Conservation (phyloP, 2,113 vertebrate species). For the Pavo muticus region DNA sequence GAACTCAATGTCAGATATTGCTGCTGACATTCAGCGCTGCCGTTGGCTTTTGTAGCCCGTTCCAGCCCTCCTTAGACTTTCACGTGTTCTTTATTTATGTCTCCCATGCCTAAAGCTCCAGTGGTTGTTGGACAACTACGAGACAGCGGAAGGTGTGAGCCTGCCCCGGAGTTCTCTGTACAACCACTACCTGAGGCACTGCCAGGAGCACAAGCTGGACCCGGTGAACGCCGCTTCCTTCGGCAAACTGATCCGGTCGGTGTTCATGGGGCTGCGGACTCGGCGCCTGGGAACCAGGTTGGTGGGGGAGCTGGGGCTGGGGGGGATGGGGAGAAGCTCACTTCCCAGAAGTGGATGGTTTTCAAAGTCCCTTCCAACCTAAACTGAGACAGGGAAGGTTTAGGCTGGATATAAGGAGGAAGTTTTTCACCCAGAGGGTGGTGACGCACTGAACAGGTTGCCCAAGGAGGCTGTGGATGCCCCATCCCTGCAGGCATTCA, state of each 20-base stretch:
- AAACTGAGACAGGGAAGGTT: no score
- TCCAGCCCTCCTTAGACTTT: background rate
- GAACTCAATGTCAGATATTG: background rate
- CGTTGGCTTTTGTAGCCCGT: accelerated
- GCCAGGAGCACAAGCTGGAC: conserved; percentile 97
- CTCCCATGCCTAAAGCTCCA: conserved; percentile 83
- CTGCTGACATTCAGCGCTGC: background rate
- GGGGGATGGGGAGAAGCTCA: no score
- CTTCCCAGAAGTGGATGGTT: no score
- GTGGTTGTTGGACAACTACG: conserved; percentile 98
- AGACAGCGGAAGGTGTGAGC: conserved; percentile 95
- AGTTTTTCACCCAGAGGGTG: no score
- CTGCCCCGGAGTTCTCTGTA: conserved; percentile 95
- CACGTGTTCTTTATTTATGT: background rate
- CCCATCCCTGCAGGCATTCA: no score
- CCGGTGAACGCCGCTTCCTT: conserved; percentile 97
- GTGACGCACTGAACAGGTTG: no score
- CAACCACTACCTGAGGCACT: conserved; percentile 96
- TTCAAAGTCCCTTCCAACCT: no score
- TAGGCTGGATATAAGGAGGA: no score
- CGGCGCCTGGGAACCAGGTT: conserved; percentile 96
- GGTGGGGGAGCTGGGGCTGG: background rate
- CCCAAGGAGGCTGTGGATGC: no score
- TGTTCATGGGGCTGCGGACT: conserved; percentile 96
- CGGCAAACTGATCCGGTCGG: conserved; percentile 96